Evolutionary conservation across 1,140 invertebrate species (phyloP).

Genomic region (Lasioglossum baleicum): DNA sequence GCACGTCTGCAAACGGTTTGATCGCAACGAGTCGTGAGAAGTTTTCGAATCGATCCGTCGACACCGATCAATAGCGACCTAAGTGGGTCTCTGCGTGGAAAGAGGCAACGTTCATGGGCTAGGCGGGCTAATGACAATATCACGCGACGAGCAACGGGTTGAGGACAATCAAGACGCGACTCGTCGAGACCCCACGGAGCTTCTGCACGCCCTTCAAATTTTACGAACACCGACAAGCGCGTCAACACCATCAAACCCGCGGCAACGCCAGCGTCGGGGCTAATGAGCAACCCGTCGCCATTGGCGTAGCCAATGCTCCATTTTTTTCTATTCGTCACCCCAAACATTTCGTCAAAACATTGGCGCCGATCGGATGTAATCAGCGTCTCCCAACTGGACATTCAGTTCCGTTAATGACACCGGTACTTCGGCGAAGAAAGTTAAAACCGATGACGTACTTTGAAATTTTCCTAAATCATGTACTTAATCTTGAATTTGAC

Average conservation of each 20-base stretch:
- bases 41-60: slow-evolving; percentile 38
- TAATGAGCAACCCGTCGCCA: slow-evolving; percentile 73
- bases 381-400: no score
- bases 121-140: slow-evolving; percentile 72
- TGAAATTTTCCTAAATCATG: no score
- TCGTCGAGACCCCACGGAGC: slow-evolving; percentile 61
- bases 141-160: slow-evolving; percentile 69
- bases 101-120: slow-evolving; percentile 30
- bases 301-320: slow-evolving; percentile 61
- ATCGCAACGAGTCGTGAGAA: slow-evolving; percentile 10
- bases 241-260: slow-evolving; percentile 63
- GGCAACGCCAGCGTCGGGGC: slow-evolving; percentile 63
- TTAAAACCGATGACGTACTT: no score
- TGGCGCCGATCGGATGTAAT: no score
- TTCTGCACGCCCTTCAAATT: slow-evolving; percentile 70
- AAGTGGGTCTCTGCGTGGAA: slow-evolving; percentile 40
- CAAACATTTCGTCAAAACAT: not conserved
- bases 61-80: slow-evolving; percentile 44
- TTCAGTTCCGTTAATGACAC: no score
- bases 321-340: not conserved
- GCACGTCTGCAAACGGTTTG: not conserved
- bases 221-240: slow-evolving; percentile 63
- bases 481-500: no score
- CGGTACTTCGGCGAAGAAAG: no score
- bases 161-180: slow-evolving; percentile 74